A percentile compares a stretch with the other conserved stretches of the same genome.
Conservation (phyloP, 1,140 invertebrate genomes). For the Bombus balteatus region DNA sequence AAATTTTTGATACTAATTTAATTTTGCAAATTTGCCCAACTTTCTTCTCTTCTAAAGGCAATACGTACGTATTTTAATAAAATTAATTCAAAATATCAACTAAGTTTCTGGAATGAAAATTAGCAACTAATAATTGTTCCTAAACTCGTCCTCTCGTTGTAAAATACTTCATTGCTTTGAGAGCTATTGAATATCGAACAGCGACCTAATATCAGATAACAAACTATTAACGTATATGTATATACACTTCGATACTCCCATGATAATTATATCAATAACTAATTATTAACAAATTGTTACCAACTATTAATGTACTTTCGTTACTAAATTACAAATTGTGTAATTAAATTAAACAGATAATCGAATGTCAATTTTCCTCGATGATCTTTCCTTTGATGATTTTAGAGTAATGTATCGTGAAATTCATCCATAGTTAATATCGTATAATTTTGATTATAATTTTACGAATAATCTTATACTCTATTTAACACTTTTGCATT, state of each 20-base stretch:
- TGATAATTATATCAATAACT: neutral
- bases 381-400: neutral
- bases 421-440: neutral
- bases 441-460: neutral
- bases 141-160: neutral
- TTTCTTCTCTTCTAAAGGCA: neutral
- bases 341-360: neutral
- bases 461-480: neutral
- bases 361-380: neutral
- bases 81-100: neutral
- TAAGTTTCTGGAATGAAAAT: neutral
- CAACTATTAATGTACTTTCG: neutral
- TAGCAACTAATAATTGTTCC: neutral
- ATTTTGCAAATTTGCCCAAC: no score
- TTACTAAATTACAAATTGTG: neutral
- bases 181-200: neutral
- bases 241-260: neutral
- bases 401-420: neutral
- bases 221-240: neutral
- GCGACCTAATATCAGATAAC: no score
- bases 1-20: no score
- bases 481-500: neutral
- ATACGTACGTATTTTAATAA: neutral
- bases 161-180: neutral
- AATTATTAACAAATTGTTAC: neutral